phyloP scores from a whole-genome alignment of 1,140 invertebrate genomes.

The Hylaeus volcanicus region DNA sequence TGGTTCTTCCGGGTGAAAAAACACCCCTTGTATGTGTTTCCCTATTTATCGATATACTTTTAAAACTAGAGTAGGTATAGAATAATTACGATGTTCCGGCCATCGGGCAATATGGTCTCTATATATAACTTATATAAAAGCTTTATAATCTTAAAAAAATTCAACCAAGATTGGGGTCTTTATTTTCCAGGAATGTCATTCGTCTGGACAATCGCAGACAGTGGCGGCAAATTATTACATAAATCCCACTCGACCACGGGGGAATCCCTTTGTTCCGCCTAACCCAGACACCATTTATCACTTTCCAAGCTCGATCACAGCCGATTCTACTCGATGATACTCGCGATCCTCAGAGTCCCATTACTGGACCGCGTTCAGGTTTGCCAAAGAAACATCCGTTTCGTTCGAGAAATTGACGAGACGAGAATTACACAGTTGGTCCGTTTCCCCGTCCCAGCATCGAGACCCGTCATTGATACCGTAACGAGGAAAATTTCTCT shows the following conservation, averaged over 20 bases:
- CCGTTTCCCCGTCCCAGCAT: background rate
- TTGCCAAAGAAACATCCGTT: background rate
- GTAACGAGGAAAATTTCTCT: slow-evolving; percentile 40
- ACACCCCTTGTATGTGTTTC: no score
- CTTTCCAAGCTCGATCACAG: slow-evolving; percentile 2
- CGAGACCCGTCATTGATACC: slow-evolving; percentile 15
- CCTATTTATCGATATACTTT: no score
- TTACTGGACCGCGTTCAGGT: background rate
- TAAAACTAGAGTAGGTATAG: no score
- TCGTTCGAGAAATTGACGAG: background rate
- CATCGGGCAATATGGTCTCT: no score
- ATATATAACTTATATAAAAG: no score
- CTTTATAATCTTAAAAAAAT: no score
- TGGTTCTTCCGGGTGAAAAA: no score
- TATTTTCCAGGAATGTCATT: background rate
- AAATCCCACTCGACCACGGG: background rate
- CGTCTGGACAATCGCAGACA: background rate
- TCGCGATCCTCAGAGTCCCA: background rate
- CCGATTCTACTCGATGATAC: background rate
- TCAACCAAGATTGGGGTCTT: no score
- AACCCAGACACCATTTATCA: background rate
- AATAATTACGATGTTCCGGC: no score
- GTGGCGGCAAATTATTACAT: background rate
- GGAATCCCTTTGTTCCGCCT: background rate
- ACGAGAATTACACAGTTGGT: background rate